Conservation (phyloP, 2,888 invertebrate genomes). For the Lithophane semibrunnea region DNA sequence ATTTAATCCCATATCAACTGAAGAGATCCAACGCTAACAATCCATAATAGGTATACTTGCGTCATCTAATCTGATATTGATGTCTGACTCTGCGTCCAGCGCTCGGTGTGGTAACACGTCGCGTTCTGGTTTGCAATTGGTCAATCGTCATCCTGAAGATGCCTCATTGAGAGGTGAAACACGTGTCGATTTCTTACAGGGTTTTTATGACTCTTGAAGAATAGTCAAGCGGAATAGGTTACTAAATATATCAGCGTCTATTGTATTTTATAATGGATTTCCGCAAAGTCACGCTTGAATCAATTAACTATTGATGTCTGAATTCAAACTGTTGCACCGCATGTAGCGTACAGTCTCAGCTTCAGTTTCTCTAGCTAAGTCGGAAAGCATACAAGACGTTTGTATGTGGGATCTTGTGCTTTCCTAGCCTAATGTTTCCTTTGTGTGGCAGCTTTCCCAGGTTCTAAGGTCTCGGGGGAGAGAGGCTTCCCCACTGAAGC, state of each 20-base stretch:
- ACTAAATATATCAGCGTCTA: too few relatives aligned
- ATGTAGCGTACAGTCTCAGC: neutral
- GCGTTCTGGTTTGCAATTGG: too few relatives aligned
- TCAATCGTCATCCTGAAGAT: too few relatives aligned
- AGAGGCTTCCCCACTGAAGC: neutral
- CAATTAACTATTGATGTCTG: neutral
- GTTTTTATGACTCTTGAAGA: too few relatives aligned
- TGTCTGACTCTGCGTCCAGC: neutral
- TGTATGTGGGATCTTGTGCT: neutral
- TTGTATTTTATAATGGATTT: too few relatives aligned
- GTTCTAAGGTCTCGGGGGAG: neutral
- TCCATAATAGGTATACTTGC: neutral
- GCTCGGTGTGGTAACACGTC: too few relatives aligned
- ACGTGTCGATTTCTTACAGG: too few relatives aligned
- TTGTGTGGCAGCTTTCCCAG: neutral
- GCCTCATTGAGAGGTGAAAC: too few relatives aligned
- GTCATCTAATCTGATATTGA: neutral
- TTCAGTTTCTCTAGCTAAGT: neutral
- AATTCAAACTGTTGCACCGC: neutral
- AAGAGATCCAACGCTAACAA: neutral
- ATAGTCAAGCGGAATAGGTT: too few relatives aligned
- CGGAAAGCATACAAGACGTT: neutral
- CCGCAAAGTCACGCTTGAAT: too few relatives aligned
- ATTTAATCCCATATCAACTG: neutral
- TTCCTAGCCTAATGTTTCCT: neutral